These are phyloP conservation scores for Acanthochromis polyacanthus DNA, from an alignment of 2,113 vertebrate species.

Conservation along the genomic window DNA sequence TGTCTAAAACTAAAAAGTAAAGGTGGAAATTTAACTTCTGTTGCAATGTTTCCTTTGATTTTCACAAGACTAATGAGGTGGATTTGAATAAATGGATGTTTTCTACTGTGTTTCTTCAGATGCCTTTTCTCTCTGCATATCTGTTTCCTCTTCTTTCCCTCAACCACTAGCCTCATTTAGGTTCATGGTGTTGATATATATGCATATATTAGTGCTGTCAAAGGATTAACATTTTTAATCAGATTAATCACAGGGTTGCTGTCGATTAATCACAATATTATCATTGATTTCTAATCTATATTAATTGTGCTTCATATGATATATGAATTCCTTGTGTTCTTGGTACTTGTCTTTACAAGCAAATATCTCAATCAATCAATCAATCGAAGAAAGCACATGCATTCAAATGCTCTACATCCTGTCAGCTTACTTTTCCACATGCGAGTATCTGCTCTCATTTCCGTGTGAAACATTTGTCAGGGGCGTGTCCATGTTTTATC, in stretches of 20 bases:
- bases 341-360: too few relatives aligned
- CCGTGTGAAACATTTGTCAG: slow-evolving; percentile 8
- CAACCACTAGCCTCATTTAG: not conserved
- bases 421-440: slow-evolving; percentile 1
- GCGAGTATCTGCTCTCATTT: not conserved
- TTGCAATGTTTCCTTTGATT: not conserved
- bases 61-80: not conserved
- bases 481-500: slow-evolving; percentile 8
- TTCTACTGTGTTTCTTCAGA: too few relatives aligned
- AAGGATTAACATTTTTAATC: too few relatives aligned
- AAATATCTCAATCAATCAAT: too few relatives aligned
- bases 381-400: not conserved
- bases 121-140: not conserved
- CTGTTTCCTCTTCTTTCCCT: not conserved
- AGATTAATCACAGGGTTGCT: too few relatives aligned
- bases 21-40: not conserved
- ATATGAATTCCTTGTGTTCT: too few relatives aligned
- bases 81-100: not conserved
- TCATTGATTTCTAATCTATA: too few relatives aligned
- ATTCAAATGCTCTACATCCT: slow-evolving; percentile 19
- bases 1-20: not conserved
- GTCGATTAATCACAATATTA: too few relatives aligned
- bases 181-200: not conserved
- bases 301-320: too few relatives aligned
- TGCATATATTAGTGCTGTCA: too few relatives aligned